Evolutionary conservation across 2,888 invertebrate species (phyloP).

Genomic region (Bimastos eiseni): DNA sequence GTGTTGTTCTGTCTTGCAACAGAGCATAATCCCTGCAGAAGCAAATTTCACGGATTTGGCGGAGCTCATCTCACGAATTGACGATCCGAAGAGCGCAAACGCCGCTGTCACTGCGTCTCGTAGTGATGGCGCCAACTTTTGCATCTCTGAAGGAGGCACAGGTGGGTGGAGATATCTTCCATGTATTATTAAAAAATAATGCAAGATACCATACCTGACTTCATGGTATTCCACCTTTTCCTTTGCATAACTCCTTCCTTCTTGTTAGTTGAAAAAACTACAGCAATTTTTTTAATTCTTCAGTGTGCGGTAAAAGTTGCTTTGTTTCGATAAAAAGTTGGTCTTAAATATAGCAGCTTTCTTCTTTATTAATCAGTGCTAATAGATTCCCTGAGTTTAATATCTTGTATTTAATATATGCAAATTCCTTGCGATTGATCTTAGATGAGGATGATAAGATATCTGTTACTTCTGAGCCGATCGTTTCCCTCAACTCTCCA

Average conservation of each 20-base stretch:
- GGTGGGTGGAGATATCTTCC: neutral
- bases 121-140: conserved; percentile 16
- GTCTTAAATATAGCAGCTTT: neutral
- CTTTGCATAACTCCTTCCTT: too few species aligned
- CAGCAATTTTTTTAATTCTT: too few species aligned
- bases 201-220: neutral
- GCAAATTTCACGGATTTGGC: conserved; percentile 61
- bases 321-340: neutral
- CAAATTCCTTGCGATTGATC: neutral
- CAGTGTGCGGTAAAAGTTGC: too few species aligned
- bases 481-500: conserved; percentile 33
- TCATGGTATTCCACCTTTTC: neutral
- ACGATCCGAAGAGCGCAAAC: conserved; percentile 47
- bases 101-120: neutral
- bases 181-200: neutral
- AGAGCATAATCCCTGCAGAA: conserved; percentile 50
- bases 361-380: neutral
- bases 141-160: conserved; percentile 30
- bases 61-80: conserved; percentile 60
- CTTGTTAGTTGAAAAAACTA: too few species aligned
- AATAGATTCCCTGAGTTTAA: neutral
- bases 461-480: conserved; percentile 45
- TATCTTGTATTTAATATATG: too few species aligned
- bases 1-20: neutral
- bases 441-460: conserved; percentile 41